phyloP scores from a whole-genome alignment of 2,888 invertebrate genomes.

The Pediacus dermestoides region DNA sequence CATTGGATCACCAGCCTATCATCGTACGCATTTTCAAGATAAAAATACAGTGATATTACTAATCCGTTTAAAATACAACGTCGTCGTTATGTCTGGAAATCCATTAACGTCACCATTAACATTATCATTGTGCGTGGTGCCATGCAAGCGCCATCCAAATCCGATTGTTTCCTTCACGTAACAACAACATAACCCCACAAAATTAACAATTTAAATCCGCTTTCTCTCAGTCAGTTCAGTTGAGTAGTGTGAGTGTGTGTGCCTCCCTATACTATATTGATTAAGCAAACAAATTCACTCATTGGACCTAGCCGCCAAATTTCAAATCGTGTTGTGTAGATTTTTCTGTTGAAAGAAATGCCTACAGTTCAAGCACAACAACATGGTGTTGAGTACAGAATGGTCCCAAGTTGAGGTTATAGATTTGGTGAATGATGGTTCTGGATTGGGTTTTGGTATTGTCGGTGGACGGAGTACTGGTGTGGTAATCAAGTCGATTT shows the following conservation, averaged over 20 bases:
- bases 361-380: constrained; percentile 1
- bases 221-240: too few species aligned
- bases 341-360: not conserved
- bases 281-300: constrained; percentile 8
- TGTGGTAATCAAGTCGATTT: constrained; percentile 95
- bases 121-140: too few species aligned
- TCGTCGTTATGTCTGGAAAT: too few species aligned
- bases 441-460: constrained; percentile 96
- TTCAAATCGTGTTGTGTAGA: not conserved
- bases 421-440: constrained; percentile 95
- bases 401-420: constrained; percentile 99
- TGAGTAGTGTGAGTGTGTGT: not conserved
- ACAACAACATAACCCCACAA: constrained; percentile 8
- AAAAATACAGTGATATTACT: too few species aligned
- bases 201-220: constrained; percentile 10
- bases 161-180: too few species aligned
- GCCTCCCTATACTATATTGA: constrained; percentile 10
- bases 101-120: too few species aligned
- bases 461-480: constrained; percentile 98
- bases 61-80: too few species aligned
- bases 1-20: too few species aligned
- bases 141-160: too few species aligned
- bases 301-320: constrained; percentile 6
- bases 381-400: constrained; percentile 81
- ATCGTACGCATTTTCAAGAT: too few species aligned